A percentile compares a stretch with the other conserved stretches of the same genome.
These are phyloP conservation scores for Pangasianodon hypophthalmus DNA, from an alignment of 2,113 vertebrate species.

Conservation along the genomic window DNA sequence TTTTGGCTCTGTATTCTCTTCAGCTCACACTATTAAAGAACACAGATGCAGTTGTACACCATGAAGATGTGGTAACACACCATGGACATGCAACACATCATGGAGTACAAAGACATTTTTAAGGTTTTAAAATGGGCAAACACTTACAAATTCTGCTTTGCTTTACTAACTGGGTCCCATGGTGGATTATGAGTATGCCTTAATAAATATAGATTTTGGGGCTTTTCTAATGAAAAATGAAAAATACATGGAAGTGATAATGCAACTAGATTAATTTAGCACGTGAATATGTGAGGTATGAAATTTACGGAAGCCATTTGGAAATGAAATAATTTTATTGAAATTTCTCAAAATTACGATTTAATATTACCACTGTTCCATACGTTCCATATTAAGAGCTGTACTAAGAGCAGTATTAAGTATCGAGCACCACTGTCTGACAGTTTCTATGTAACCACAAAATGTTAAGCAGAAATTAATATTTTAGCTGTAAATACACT, in stretches of 20 bases:
- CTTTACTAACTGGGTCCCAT: not conserved
- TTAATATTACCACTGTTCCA: no score
- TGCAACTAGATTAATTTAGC: not conserved
- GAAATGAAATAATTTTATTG: not conserved
- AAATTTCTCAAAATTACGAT: not conserved
- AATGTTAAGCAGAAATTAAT: not conserved
- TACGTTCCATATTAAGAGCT: no score
- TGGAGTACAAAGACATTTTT: not conserved
- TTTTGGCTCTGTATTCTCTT: conserved; percentile 4
- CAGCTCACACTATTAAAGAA: not conserved
- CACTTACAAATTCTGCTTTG: not conserved
- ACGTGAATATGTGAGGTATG: not conserved
- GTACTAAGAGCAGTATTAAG: no score
- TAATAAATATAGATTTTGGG: not conserved
- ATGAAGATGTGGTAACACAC: not conserved
- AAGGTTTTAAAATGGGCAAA: not conserved
- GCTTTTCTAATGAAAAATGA: not conserved
- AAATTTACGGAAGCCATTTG: not conserved
- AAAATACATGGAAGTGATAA: not conserved
- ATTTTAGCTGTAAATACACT: not conserved
- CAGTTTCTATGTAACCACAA: not conserved
- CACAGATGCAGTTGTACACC: not conserved
- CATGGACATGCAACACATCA: not conserved
- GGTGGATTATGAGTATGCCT: not conserved
- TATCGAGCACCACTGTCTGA: no score